Evolutionary conservation across 2,888 invertebrate species (phyloP).

Genomic region (Gandaritis pyraliata): DNA sequence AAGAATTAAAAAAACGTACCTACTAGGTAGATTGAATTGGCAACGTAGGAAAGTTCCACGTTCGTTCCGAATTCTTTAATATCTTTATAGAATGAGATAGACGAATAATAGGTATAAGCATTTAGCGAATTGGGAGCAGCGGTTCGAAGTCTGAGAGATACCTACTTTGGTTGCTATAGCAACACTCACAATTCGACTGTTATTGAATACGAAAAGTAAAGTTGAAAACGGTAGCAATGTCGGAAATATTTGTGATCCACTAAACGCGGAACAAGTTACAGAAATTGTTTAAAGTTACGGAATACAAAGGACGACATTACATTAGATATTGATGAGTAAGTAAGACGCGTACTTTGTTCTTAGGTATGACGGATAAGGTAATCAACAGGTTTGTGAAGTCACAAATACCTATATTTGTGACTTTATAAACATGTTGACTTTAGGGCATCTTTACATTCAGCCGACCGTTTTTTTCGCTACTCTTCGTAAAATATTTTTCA

Average conservation of each 20-base stretch:
- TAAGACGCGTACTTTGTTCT: too few relatives aligned
- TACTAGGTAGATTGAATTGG: not conserved
- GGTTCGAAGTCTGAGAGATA: slow-evolving; percentile 29
- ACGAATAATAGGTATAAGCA: slow-evolving; percentile 15
- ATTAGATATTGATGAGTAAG: too few relatives aligned
- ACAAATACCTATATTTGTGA: too few relatives aligned
- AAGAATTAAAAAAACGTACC: too few relatives aligned
- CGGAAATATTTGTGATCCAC: not conserved
- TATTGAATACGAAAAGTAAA: not conserved
- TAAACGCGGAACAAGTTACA: too few relatives aligned
- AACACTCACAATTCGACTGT: slow-evolving; percentile 21
- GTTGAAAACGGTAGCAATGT: not conserved
- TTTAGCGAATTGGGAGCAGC: slow-evolving; percentile 37
- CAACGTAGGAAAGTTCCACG: slow-evolving; percentile 23
- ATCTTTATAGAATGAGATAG: slow-evolving; percentile 7
- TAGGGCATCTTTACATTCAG: too few relatives aligned
- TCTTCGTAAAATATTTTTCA: not conserved
- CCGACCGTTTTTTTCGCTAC: not conserved
- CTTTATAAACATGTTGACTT: too few relatives aligned
- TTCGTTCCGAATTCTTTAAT: slow-evolving; percentile 24
- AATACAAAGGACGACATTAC: not conserved
- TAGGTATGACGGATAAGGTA: too few relatives aligned
- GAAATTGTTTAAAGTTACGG: not conserved
- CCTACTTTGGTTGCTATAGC: slow-evolving; percentile 28
- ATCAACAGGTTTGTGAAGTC: too few relatives aligned